Evolutionary conservation across 2,797 vertebrate species (phyloP).

Genomic region (Myotis vivesi): DNA sequence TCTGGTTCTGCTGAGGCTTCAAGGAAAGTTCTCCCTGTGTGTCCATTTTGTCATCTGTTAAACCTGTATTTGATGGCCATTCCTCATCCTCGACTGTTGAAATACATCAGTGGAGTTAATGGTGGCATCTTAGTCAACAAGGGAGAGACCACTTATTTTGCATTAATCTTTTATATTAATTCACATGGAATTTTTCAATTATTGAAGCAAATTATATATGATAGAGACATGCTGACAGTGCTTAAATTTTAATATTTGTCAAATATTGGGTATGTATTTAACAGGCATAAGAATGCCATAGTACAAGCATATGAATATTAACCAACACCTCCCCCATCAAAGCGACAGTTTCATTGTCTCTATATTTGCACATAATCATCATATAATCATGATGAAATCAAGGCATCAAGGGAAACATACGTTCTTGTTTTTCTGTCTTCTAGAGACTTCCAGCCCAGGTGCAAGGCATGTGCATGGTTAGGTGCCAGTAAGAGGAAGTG

Average conservation of each 20-base stretch:
- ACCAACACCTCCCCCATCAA: not conserved
- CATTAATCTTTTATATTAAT: not conserved
- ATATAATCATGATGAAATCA: not conserved
- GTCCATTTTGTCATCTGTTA: not conserved
- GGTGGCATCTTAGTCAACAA: not conserved
- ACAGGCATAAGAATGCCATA: not conserved
- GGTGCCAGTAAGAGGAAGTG: not conserved
- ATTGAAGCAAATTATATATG: not conserved
- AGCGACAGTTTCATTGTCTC: not conserved
- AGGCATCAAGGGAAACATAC: not conserved
- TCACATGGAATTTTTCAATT: not conserved
- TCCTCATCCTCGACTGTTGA: not conserved
- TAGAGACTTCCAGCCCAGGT: not conserved
- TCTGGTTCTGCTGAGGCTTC: not conserved
- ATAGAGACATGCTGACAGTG: not conserved
- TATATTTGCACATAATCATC: not conserved
- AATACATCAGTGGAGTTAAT: not conserved
- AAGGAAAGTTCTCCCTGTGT: not conserved
- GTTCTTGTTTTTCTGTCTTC: slow-evolving; percentile 7
- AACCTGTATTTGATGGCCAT: not conserved
- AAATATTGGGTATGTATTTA: not conserved
- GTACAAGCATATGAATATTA: not conserved
- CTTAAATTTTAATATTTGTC: slow-evolving; percentile 31
- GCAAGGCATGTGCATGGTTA: not conserved
- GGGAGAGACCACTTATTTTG: not conserved